Percentiles rank a stretch among this genome's conserved stretches.
These are phyloP conservation scores for Stomorhina lunata DNA, from an alignment of 2,888 invertebrate genomes.

Conservation along the genomic window DNA sequence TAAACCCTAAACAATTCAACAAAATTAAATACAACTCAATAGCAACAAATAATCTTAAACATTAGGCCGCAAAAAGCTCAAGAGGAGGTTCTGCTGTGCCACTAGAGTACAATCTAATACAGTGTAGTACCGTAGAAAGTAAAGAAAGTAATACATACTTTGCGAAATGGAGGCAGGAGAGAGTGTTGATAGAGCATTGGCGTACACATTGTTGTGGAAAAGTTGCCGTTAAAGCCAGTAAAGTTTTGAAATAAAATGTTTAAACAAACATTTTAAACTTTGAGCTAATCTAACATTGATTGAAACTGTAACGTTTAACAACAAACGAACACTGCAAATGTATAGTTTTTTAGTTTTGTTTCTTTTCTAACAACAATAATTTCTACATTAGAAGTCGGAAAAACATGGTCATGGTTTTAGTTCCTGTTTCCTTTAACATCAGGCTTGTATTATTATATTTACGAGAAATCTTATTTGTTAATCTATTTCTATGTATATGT, in stretches of 20 bases:
- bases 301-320: neutral
- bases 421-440: neutral
- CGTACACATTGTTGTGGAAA: neutral
- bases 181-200: neutral
- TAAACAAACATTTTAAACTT: neutral
- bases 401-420: neutral
- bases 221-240: neutral
- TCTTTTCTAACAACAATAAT: neutral
- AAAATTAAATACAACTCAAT: neutral
- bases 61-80: constrained; percentile 29
- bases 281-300: neutral
- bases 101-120: no score
- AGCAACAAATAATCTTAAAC: neutral
- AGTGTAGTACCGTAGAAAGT: neutral
- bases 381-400: neutral
- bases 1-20: neutral
- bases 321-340: neutral
- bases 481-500: neutral
- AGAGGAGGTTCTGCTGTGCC: constrained; percentile 31
- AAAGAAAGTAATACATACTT: neutral
- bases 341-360: neutral
- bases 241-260: neutral
- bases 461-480: neutral
- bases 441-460: neutral
- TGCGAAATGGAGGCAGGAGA: neutral